Evolutionary conservation across 2,888 invertebrate genomes (phyloP), one percentile per base, ranked within the genome.

Genomic region (Drosophila subsilvestris): DNA sequence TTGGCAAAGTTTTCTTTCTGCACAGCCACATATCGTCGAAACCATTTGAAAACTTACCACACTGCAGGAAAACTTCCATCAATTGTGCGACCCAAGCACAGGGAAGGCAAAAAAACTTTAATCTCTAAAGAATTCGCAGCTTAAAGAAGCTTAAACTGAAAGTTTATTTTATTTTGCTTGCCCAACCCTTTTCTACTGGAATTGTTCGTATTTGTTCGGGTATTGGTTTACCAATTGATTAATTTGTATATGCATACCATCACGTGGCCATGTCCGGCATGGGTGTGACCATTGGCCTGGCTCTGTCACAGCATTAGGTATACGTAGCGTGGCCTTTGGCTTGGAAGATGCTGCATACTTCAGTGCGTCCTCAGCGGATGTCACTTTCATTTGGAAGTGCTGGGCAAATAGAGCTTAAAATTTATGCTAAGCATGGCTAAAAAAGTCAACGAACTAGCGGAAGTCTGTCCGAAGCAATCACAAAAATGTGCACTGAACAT

Each of bases 181-280:
- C 42, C 65, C 7, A 54, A 37, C 66, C 65, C 66, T 43, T 65
- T 65, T 37, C 12, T 25, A 29, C 29, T 43, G 32, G 66, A 48
- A 29, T 47, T 32, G 53, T n/a, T 69, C n/a, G 59, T 70, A 50
- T 69, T 69, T 59, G 29, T n/a, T 17, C 1, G 44, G 49, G 70
- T 70, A 60, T 70, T 55, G 60, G 44, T 44, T 69, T 69, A 70
- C 69, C 59, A 69, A 55, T 70, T 70, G 53, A 70, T 53, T 55
- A 69, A 55, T 42, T 20, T 50, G 37, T 32, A 60, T 70, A 49
- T 70, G 43, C 42, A 29, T 48, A 25, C 49, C 45, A 59, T 59
- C 53, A 7, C 18, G 22, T 25, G 37, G 62, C 22, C 66, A 67
- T 50, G 51, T 48, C 53, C 18, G 25, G 44, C 25, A 18, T 32